Conservation (phyloP, 2,797 vertebrate genomes). For the Tokudaia muenninki region DNA sequence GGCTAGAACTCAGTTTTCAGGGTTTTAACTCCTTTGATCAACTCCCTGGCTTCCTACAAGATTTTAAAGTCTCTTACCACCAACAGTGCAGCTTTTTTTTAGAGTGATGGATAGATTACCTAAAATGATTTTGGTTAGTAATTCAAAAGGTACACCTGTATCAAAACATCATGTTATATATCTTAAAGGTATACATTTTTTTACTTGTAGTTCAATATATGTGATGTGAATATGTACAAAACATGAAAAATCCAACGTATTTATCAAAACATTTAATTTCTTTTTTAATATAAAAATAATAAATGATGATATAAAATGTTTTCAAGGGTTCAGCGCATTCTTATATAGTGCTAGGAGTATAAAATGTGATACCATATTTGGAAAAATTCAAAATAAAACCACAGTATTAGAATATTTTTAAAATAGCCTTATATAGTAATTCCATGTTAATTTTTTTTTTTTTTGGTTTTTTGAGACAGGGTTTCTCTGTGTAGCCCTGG, state of each 20-base stretch:
- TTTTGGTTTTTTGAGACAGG: no score
- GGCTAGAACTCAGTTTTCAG: neutral
- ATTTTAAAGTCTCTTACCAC: neutral
- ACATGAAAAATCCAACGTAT: neutral
- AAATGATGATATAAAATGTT: neutral
- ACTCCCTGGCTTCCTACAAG: neutral
- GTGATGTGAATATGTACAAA: neutral
- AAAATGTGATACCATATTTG: neutral
- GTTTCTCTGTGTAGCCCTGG: no score
- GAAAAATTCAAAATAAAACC: no score
- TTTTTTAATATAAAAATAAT: neutral
- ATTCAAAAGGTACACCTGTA: neutral
- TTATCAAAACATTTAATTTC: neutral
- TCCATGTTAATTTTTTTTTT: no score
- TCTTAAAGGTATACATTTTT: neutral
- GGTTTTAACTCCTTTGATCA: neutral
- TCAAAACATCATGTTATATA: neutral
- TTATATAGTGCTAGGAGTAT: neutral
- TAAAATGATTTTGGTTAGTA: neutral
- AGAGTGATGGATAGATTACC: neutral
- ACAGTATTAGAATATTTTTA: no score
- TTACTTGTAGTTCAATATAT: neutral
- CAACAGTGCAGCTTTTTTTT: neutral
- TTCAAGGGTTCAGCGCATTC: conserved; percentile 32
- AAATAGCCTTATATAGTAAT: no score